Evolutionary conservation across 1,140 invertebrate species (phyloP).

Genomic region (Arion vulgaris): DNA sequence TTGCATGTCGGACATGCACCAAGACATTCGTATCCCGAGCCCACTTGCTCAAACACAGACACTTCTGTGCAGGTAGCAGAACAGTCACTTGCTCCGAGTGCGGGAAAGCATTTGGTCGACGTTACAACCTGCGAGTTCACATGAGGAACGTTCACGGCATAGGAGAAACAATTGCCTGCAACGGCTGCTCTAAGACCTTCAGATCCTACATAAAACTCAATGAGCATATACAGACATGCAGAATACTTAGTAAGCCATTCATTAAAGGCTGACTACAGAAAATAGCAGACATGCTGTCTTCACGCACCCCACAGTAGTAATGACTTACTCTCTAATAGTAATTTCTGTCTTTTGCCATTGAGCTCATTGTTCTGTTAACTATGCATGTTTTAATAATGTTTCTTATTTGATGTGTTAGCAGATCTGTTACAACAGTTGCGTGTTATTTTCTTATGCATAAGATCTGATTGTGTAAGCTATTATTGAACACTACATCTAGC

Average conservation of each 20-base stretch:
- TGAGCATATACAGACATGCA: constrained; percentile 16
- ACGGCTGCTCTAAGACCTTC: constrained; percentile 2
- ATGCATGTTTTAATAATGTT: not conserved
- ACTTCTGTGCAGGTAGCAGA: constrained; percentile 1
- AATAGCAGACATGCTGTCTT: not conserved
- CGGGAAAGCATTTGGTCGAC: constrained; percentile 30
- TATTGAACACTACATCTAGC: no score
- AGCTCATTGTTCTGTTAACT: not conserved
- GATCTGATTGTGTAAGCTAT: no score
- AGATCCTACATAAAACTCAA: constrained; percentile 28
- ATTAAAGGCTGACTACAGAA: not conserved
- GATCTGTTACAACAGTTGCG: no score
- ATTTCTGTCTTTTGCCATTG: not conserved
- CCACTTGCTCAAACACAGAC: constrained; percentile 6
- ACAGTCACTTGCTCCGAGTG: constrained; percentile 38
- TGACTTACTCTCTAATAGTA: no score
- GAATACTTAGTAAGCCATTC: not conserved
- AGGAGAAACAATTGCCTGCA: constrained; percentile 29
- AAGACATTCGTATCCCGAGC: not conserved
- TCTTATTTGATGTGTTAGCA: no score
- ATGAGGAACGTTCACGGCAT: constrained; percentile 38
- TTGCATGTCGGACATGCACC: not conserved
- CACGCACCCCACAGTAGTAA: no score
- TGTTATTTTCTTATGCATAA: no score
- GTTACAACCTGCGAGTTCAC: constrained; percentile 38